phyloP scores from a whole-genome alignment of 1,140 invertebrate genomes.

The Vanessa atalanta region DNA sequence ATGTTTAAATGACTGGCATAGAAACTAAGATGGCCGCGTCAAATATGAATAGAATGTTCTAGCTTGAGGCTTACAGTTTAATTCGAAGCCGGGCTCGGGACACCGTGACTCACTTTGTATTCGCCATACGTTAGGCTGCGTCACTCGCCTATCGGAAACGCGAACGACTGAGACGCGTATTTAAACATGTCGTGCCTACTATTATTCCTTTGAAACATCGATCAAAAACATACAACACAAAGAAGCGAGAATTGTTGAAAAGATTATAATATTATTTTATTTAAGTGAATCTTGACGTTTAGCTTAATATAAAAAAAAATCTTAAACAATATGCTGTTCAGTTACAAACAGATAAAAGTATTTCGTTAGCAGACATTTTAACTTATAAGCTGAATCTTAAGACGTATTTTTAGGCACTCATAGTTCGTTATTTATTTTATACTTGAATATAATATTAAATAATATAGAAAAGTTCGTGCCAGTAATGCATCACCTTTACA shows the following conservation, averaged over 20 bases:
- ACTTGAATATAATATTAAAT: too few species aligned
- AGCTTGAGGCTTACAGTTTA: slow-evolving; percentile 42
- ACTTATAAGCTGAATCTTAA: too few species aligned
- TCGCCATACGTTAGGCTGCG: slow-evolving; percentile 58
- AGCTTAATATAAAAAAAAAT: not conserved
- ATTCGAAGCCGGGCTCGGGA: slow-evolving; percentile 38
- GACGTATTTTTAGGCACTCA: too few species aligned
- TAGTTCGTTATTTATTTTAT: too few species aligned
- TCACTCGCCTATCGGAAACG: slow-evolving; percentile 76
- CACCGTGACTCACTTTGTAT: slow-evolving; percentile 66
- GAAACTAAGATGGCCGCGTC: slow-evolving; percentile 27
- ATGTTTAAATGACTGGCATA: slow-evolving; percentile 29
- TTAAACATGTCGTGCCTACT: slow-evolving; percentile 62
- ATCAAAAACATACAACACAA: slow-evolving; percentile 14
- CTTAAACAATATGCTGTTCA: not conserved
- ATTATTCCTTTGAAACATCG: slow-evolving; percentile 21
- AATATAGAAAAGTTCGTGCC: too few species aligned
- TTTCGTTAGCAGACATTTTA: too few species aligned
- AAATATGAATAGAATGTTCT: slow-evolving; percentile 51
- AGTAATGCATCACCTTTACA: too few species aligned
- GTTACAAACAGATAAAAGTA: too few species aligned
- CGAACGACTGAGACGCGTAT: slow-evolving; percentile 65
- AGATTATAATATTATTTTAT: not conserved
- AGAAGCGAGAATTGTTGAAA: not conserved
- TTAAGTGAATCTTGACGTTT: not conserved